phyloP scores from a whole-genome alignment of 1,140 invertebrate genomes.

The Drosophila bipectinata region DNA sequence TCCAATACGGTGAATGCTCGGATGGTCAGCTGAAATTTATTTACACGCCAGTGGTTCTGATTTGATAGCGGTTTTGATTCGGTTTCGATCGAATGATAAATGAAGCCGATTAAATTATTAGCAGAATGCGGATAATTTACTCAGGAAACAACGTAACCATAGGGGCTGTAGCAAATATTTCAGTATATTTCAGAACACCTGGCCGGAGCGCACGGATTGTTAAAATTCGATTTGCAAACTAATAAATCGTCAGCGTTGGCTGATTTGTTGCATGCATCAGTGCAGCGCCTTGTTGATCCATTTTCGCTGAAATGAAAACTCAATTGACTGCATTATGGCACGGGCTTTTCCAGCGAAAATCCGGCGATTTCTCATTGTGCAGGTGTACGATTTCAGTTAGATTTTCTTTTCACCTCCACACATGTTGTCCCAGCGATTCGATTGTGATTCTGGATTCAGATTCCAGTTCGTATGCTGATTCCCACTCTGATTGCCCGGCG shows the following conservation, averaged over 20 bases:
- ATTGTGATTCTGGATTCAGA: conserved; percentile 46
- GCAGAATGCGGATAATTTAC: conserved; percentile 6
- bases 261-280: conserved; percentile 45
- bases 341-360: conserved; percentile 26
- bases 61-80: conserved; percentile 27
- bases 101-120: conserved; percentile 38
- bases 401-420: not conserved
- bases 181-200: conserved; percentile 6
- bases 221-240: conserved; percentile 44
- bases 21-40: conserved; percentile 39
- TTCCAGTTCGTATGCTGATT: conserved; percentile 30
- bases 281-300: conserved; percentile 38
- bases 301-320: conserved; percentile 55
- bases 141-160: conserved; percentile 3
- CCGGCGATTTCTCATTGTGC: conserved; percentile 44
- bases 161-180: not conserved
- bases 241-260: conserved; percentile 55
- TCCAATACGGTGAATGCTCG: conserved; percentile 20
- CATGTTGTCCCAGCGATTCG: conserved; percentile 42
- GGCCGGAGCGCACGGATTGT: conserved; percentile 29
- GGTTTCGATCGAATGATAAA: conserved; percentile 20
- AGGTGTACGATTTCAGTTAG: conserved; percentile 47
- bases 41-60: conserved; percentile 41
- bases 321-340: conserved; percentile 71
- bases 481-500: conserved; percentile 49